Evolutionary conservation across 2,797 vertebrate genomes (phyloP).

Genomic region (Dallia pectoralis): DNA sequence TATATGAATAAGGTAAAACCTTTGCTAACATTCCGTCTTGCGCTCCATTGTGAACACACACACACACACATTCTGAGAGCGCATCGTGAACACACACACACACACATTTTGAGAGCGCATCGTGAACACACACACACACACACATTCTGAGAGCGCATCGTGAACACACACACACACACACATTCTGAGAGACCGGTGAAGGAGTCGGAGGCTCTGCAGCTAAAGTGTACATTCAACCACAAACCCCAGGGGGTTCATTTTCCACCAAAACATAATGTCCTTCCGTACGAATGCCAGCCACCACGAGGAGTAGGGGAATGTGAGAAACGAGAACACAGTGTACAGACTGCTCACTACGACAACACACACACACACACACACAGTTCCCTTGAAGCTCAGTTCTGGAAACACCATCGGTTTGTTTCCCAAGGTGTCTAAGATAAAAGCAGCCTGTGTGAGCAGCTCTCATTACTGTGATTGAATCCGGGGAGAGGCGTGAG

Average conservation of each 20-base stretch:
- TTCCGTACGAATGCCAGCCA: conserved; percentile 25
- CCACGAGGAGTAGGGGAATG: conserved; percentile 3
- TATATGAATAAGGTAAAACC: no score
- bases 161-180: not conserved
- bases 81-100: not conserved
- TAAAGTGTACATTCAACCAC: conserved; percentile 27
- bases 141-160: conserved; percentile 14
- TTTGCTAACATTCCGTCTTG: no score
- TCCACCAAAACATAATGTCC: conserved; percentile 37
- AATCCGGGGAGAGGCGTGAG: no score
- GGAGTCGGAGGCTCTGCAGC: conserved; percentile 4
- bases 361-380: conserved; percentile 17
- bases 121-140: not conserved
- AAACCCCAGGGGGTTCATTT: conserved; percentile 29
- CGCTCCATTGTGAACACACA: not conserved
- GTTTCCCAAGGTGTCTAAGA: no score
- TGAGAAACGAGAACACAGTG: conserved; percentile 40
- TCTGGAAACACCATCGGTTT: no score
- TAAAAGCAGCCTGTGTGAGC: no score
- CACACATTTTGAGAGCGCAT: conserved; percentile 13
- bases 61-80: conserved; percentile 10
- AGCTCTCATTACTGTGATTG: no score
- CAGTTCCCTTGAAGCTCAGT: no score
- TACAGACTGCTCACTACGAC: conserved; percentile 13
- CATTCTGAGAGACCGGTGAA: conserved; percentile 18